These are phyloP conservation scores for Indicator indicator DNA, from an alignment of 2,113 vertebrate genomes.

Conservation along the genomic window DNA sequence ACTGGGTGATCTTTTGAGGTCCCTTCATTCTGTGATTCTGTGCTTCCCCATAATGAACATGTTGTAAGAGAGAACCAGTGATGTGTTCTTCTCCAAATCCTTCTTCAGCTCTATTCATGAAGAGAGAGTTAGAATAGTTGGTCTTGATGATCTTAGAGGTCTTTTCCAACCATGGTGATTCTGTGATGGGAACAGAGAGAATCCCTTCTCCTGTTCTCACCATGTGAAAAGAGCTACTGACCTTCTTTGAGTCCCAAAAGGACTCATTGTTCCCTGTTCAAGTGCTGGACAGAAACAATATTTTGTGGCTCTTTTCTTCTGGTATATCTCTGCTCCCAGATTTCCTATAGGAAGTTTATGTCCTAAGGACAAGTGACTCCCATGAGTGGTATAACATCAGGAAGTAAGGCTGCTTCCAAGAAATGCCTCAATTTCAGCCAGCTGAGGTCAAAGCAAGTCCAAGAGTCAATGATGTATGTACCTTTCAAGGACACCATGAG, in stretches of 20 bases:
- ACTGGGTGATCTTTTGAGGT: too few species aligned
- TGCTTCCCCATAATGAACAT: background rate
- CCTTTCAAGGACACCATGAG: background rate
- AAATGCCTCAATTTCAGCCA: background rate
- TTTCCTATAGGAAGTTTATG: background rate
- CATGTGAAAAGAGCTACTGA: background rate
- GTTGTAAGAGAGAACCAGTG: background rate
- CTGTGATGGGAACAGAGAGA: too few species aligned
- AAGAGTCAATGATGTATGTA: background rate
- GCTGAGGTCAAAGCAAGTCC: background rate
- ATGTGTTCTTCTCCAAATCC: background rate
- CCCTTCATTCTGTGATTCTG: too few species aligned
- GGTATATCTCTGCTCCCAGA: background rate
- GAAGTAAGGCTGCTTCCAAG: background rate
- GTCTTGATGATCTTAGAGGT: too few species aligned
- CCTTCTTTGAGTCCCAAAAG: background rate
- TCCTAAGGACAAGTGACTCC: background rate
- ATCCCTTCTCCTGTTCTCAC: background rate
- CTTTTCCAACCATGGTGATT: too few species aligned
- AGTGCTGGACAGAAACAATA: background rate
- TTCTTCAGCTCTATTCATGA: background rate
- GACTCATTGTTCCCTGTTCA: background rate
- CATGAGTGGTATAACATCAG: background rate
- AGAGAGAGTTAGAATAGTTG: background rate
- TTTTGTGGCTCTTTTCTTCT: fast-evolving